A percentile compares a stretch with the other conserved stretches of the same genome.
phyloP scores from a whole-genome alignment of 2,113 vertebrate species.

The Oryzias celebensis region DNA sequence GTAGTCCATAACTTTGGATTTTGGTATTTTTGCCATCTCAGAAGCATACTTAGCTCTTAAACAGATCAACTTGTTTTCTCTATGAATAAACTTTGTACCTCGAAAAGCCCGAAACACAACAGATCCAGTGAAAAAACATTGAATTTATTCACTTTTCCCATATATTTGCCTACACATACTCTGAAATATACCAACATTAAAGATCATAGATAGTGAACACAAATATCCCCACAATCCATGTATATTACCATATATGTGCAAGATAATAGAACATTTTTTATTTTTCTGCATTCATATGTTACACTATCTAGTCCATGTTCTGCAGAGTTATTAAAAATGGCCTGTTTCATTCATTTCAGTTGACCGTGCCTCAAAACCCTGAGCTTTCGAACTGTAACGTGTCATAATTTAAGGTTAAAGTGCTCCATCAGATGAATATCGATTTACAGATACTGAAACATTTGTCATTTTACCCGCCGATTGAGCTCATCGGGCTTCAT shows the following conservation, averaged over 20 bases:
- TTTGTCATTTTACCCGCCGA: slow-evolving; percentile 27
- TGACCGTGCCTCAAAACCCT: slow-evolving; percentile 42
- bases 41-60: too few relatives aligned
- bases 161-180: slow-evolving; percentile 71
- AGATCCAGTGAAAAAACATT: slow-evolving; percentile 56
- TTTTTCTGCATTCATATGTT: slow-evolving; percentile 64
- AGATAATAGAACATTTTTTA: slow-evolving; percentile 57
- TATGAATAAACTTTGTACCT: neutral
- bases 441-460: slow-evolving; percentile 30
- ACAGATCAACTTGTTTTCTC: too few relatives aligned
- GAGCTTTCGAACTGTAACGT: slow-evolving; percentile 50
- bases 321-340: slow-evolving; percentile 58
- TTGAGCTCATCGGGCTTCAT: slow-evolving; percentile 25
- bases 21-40: too few relatives aligned
- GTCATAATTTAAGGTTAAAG: slow-evolving; percentile 51
- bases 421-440: slow-evolving; percentile 35
- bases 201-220: slow-evolving; percentile 67
- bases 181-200: slow-evolving; percentile 74
- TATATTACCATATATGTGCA: slow-evolving; percentile 63
- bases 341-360: slow-evolving; percentile 54
- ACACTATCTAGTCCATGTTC: slow-evolving; percentile 48
- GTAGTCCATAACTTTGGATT: too few relatives aligned
- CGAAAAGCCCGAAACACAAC: neutral
- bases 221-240: slow-evolving; percentile 65
- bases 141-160: slow-evolving; percentile 63